phyloP scores from a whole-genome alignment of 1,140 invertebrate species.

The Rhyacophila brunnea region DNA sequence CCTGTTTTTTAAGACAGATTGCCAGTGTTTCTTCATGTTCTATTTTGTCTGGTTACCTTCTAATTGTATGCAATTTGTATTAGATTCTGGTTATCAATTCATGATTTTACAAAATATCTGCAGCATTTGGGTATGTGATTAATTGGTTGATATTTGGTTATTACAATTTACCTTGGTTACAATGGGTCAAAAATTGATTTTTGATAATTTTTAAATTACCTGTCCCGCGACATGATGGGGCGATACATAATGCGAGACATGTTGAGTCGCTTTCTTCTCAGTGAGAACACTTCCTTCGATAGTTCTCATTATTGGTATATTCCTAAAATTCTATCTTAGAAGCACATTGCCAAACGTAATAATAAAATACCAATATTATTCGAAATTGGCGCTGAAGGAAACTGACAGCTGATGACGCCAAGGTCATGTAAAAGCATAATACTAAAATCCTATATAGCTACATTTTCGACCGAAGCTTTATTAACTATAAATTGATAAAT shows the following conservation, averaged over 20 bases:
- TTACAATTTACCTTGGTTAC: too few relatives aligned
- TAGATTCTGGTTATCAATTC: too few relatives aligned
- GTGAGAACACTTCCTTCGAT: slow-evolving; percentile 18
- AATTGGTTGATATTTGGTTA: too few relatives aligned
- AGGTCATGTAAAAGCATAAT: slow-evolving; percentile 21
- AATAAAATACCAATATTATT: slow-evolving; percentile 9
- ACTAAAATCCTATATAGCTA: neutral
- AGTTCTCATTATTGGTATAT: slow-evolving; percentile 13
- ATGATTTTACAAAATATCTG: too few relatives aligned
- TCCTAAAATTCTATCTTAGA: neutral
- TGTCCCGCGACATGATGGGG: slow-evolving; percentile 15
- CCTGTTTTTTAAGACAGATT: too few relatives aligned
- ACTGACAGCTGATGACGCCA: slow-evolving; percentile 29
- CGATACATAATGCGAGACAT: slow-evolving; percentile 21
- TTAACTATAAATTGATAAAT: too few relatives aligned
- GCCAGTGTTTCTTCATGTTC: too few relatives aligned
- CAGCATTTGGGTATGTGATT: too few relatives aligned
- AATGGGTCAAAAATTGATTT: too few relatives aligned
- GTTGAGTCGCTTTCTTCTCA: slow-evolving; percentile 13
- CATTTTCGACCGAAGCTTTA: too few relatives aligned
- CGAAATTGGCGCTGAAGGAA: slow-evolving; percentile 26
- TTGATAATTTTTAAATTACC: neutral
- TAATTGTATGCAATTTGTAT: too few relatives aligned
- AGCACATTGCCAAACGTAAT: neutral
- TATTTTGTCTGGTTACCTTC: too few relatives aligned